Conservation (phyloP, 2,797 vertebrate genomes). For the Sparidentex hasta region DNA sequence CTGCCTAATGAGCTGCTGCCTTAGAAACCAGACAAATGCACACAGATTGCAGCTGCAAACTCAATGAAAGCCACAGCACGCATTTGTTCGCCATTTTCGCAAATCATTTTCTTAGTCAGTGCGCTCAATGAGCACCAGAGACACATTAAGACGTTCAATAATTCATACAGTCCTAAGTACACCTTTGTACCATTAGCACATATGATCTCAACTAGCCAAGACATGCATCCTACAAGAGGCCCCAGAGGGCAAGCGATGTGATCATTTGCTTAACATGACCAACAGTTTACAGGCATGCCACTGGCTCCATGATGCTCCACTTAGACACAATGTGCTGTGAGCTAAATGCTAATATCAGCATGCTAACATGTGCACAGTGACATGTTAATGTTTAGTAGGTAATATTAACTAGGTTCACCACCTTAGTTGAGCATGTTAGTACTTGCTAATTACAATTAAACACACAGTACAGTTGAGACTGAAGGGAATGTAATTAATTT, state of each 20-base stretch:
- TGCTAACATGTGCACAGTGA: not conserved
- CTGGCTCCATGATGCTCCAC: not conserved
- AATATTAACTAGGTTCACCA: no score
- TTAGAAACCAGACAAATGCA: not conserved
- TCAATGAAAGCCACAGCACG: not conserved
- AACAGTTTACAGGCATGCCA: not conserved
- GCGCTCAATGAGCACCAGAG: not conserved
- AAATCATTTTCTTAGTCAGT: no score
- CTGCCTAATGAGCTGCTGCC: not conserved
- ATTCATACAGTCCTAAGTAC: conserved; percentile 3
- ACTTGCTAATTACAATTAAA: not conserved
- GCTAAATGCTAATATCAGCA: conserved; percentile 4
- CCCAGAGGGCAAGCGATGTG: not conserved
- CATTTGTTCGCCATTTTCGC: not conserved
- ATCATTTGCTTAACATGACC: conserved; percentile 3
- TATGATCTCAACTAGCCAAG: not conserved
- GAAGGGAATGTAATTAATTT: not conserved
- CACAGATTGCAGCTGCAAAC: not conserved
- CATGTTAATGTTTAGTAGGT: not conserved
- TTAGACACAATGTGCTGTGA: not conserved
- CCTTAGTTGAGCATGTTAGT: not conserved
- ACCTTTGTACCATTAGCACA: not conserved
- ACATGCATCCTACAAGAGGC: not conserved
- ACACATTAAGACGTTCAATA: conserved; percentile 19
- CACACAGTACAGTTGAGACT: not conserved